These are phyloP conservation scores for Urocyon cinereoargenteus DNA, from an alignment of 2,797 vertebrate genomes.

Conservation along the genomic window DNA sequence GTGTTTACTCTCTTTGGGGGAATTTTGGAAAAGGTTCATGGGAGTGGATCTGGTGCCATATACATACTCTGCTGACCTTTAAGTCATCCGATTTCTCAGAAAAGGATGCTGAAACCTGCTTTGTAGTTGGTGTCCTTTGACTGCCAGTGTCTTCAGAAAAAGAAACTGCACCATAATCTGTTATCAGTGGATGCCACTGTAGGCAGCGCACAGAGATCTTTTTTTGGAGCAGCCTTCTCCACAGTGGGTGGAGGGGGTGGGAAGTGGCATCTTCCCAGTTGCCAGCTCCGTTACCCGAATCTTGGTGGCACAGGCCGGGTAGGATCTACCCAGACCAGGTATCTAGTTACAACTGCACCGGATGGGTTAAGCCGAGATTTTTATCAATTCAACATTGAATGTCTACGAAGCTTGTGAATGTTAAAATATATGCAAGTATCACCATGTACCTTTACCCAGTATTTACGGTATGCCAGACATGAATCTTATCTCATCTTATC, in stretches of 20 bases:
- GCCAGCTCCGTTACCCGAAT: not conserved
- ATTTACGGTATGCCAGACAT: not conserved
- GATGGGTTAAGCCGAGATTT: not conserved
- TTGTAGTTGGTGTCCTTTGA: not conserved
- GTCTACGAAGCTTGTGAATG: not conserved
- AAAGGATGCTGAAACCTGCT: not conserved
- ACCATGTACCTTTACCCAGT: not conserved
- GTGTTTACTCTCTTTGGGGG: not conserved
- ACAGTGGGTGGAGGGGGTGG: not conserved
- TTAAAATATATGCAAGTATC: not conserved
- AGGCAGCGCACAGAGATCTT: not conserved
- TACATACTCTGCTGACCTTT: not conserved
- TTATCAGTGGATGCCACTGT: not conserved
- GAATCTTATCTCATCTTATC: not conserved
- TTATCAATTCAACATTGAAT: constrained; percentile 7
- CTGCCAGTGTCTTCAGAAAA: not conserved
- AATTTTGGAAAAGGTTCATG: constrained; percentile 4
- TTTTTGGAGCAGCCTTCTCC: not conserved
- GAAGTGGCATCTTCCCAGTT: not conserved
- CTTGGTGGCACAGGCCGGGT: not conserved
- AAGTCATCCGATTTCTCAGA: not conserved
- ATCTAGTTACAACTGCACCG: not conserved
- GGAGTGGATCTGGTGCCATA: not conserved
- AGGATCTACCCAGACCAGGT: not conserved
- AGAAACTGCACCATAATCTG: not conserved